These are phyloP conservation scores for Drosophila repletoides DNA, from an alignment of 1,140 invertebrate genomes.

Conservation along the genomic window DNA sequence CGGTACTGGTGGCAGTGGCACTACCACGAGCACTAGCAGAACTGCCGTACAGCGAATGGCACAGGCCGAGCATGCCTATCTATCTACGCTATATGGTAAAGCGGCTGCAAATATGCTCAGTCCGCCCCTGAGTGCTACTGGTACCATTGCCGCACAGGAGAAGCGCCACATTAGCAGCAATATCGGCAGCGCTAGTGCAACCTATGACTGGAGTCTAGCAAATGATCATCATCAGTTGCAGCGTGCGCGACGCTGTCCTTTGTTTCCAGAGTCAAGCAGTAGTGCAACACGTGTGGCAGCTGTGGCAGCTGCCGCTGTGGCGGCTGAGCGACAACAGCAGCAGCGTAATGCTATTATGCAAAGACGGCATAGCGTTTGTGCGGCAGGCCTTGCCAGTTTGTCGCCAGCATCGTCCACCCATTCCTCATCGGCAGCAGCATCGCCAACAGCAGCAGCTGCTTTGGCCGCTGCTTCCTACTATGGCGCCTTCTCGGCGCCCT, in stretches of 20 bases:
- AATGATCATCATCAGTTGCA: slow-evolving; percentile 2
- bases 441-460: slow-evolving; percentile 51
- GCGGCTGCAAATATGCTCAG: slow-evolving; percentile 75
- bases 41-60: slow-evolving; percentile 66
- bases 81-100: slow-evolving; percentile 66
- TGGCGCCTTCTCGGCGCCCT: slow-evolving; percentile 48
- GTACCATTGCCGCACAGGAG: slow-evolving; percentile 12
- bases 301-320: slow-evolving; percentile 26
- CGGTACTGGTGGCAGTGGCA: slow-evolving; percentile 1
- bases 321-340: slow-evolving; percentile 37
- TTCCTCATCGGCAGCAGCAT: slow-evolving; percentile 46
- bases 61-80: slow-evolving; percentile 69
- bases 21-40: slow-evolving; percentile 1
- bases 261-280: background rate
- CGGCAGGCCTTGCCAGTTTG: slow-evolving; percentile 50
- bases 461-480: slow-evolving; percentile 60
- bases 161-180: slow-evolving; percentile 16
- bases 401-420: slow-evolving; percentile 57
- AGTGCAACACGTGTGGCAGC: slow-evolving; percentile 27
- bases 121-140: slow-evolving; percentile 52
- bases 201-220: slow-evolving; percentile 14
- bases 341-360: slow-evolving; percentile 56
- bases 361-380: slow-evolving; percentile 61
- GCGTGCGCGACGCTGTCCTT: slow-evolving; percentile 6
- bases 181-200: background rate